Conservation (phyloP, 37 sponge, comb jelly and placozoan genomes). For the Eunapius fragilis region DNA sequence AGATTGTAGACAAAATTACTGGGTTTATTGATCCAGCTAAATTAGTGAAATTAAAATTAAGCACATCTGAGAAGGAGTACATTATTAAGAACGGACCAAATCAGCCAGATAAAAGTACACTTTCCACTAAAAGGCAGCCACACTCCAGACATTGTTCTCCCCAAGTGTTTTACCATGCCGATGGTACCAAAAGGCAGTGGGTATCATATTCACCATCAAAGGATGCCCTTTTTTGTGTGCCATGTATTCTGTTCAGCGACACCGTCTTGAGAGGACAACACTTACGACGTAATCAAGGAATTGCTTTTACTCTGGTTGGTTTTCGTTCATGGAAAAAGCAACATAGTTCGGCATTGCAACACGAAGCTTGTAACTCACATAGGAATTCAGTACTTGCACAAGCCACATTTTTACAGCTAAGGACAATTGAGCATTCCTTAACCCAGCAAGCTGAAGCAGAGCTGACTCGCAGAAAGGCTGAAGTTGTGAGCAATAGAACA, state of each 20-base stretch:
- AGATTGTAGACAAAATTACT: no score
- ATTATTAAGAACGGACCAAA: no score
- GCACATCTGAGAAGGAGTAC: no score
- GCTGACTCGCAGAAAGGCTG: background rate
- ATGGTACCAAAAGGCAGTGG: background rate
- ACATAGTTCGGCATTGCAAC: background rate
- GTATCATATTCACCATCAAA: background rate
- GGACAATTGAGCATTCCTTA: background rate
- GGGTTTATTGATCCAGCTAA: no score
- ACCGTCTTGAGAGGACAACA: background rate
- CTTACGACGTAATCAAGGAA: background rate
- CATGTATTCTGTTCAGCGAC: background rate
- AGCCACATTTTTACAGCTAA: background rate
- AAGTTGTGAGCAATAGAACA: background rate
- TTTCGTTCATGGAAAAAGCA: background rate
- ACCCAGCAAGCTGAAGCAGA: background rate
- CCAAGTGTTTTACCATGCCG: background rate
- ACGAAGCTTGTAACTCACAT: background rate
- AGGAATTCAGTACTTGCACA: background rate
- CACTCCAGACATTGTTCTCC: background rate
- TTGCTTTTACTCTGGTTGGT: background rate
- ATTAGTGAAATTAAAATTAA: no score
- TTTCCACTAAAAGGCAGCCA: background rate
- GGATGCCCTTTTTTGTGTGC: background rate
- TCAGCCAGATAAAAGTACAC: no score